Conservation (phyloP, 2,113 vertebrate genomes). For the Corythornis madagascariensis region DNA sequence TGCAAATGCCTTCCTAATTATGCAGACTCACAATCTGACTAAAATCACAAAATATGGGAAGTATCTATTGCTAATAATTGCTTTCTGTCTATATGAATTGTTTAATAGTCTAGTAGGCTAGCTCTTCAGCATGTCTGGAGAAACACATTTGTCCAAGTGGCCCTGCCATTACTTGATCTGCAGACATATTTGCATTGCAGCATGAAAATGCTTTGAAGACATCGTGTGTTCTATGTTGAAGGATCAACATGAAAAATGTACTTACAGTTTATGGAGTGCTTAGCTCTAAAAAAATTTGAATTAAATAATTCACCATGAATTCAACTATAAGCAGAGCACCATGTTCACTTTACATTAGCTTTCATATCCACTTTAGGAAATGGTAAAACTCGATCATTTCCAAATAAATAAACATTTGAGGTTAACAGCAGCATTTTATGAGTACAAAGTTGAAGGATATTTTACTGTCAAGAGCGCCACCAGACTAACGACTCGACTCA, state of each 20-base stretch:
- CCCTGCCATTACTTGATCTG: not conserved
- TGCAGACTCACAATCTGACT: not conserved
- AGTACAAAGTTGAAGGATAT: not conserved
- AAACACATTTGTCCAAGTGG: not conserved
- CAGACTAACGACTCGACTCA: too few species aligned
- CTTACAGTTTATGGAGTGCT: not conserved
- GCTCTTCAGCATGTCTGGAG: not conserved
- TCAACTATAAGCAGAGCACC: not conserved
- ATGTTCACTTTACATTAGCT: not conserved
- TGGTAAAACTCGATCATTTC: not conserved
- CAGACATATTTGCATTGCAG: not conserved
- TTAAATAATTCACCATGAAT: not conserved
- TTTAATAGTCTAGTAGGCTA: not conserved
- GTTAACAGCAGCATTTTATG: not conserved
- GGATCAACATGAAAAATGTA: not conserved
- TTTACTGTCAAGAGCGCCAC: not conserved
- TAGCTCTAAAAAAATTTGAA: not conserved
- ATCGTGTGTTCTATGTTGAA: not conserved
- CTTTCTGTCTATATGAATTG: not conserved
- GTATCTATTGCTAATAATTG: not conserved
- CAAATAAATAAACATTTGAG: not conserved
- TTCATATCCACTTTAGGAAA: not conserved
- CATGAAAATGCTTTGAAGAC: not conserved
- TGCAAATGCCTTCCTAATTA: slow-evolving; percentile 22
- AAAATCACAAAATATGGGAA: not conserved